Percentiles rank a stretch among this genome's conserved stretches.
Evolutionary conservation across 2,113 vertebrate species (phyloP).

Genomic region (Tetraodon nigroviridis): DNA sequence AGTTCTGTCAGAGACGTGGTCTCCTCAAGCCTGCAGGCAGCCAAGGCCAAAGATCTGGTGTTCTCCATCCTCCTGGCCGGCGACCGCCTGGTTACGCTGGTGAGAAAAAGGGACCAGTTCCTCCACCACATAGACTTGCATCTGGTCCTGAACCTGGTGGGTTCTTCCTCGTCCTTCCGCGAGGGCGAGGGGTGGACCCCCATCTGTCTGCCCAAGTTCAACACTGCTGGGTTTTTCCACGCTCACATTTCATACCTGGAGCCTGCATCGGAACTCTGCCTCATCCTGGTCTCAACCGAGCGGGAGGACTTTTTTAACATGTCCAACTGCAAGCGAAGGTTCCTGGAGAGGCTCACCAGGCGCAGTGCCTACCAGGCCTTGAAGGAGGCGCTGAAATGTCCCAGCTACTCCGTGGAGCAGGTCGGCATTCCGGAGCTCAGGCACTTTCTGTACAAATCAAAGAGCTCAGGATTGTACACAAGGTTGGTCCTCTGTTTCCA

Average conservation of each 20-base stretch:
- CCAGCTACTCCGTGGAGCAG: constrained; percentile 84
- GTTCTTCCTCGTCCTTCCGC: constrained; percentile 90
- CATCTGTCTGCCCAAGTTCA: constrained; percentile 96
- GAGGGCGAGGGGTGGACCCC: constrained; percentile 98
- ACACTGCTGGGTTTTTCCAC: constrained; percentile 90
- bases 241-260: constrained; percentile 96
- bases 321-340: constrained; percentile 88
- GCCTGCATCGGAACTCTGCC: constrained; percentile 85
- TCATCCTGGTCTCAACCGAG: constrained; percentile 91
- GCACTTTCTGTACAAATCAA: constrained; percentile 98
- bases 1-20: constrained; percentile 78
- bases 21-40: constrained; percentile 87
- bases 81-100: constrained; percentile 87
- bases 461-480: constrained; percentile 96
- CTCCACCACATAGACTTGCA: constrained; percentile 97
- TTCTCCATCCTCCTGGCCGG: constrained; percentile 92
- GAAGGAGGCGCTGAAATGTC: constrained; percentile 82
- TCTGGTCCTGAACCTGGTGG: constrained; percentile 93
- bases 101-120: constrained; percentile 93
- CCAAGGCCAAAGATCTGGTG: constrained; percentile 87
- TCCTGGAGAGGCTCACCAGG: constrained; percentile 87
- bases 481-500: constrained; percentile 76
- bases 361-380: constrained; percentile 80
- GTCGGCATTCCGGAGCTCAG: constrained; percentile 90
- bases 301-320: constrained; percentile 95